A percentile compares a stretch with the other conserved stretches of the same genome.
phyloP scores from a whole-genome alignment of 2,113 vertebrate species.

The Phoxinus phoxinus region DNA sequence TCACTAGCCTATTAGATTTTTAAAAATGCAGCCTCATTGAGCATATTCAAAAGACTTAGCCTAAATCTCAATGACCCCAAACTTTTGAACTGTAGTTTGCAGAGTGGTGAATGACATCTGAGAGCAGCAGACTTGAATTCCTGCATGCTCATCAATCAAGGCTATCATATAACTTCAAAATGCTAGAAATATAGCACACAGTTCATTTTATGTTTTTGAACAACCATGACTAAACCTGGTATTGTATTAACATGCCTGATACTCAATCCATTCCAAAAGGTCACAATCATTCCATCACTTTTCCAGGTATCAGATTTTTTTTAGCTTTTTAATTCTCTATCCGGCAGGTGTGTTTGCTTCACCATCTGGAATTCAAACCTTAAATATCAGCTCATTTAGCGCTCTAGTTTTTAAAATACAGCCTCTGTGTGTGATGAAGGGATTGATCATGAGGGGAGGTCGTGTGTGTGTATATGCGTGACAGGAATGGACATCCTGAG shows the following conservation, averaged over 20 bases:
- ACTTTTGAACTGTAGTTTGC: background rate
- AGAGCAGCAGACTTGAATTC: constrained; percentile 3
- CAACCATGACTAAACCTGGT: background rate
- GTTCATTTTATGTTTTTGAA: background rate
- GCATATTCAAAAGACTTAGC: too few species aligned
- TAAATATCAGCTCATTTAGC: constrained; percentile 3
- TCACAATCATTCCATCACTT: background rate
- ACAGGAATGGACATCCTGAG: background rate
- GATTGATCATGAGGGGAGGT: background rate
- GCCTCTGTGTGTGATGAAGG: constrained; percentile 13
- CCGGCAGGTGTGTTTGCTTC: background rate
- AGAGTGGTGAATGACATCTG: background rate
- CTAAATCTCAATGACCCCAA: background rate
- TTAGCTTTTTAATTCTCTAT: background rate
- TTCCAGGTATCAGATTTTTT: background rate
- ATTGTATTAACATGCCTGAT: background rate
- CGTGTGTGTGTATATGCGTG: background rate
- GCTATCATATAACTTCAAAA: background rate
- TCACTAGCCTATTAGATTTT: background rate
- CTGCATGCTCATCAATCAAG: background rate
- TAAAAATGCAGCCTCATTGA: too few species aligned
- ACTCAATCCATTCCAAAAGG: background rate
- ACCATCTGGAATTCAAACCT: background rate
- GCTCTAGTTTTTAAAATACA: background rate
- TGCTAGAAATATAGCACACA: background rate